Percentiles rank a stretch among this genome's conserved stretches.
phyloP scores from a whole-genome alignment of 2,888 invertebrate species.

The Noctua janthina region DNA sequence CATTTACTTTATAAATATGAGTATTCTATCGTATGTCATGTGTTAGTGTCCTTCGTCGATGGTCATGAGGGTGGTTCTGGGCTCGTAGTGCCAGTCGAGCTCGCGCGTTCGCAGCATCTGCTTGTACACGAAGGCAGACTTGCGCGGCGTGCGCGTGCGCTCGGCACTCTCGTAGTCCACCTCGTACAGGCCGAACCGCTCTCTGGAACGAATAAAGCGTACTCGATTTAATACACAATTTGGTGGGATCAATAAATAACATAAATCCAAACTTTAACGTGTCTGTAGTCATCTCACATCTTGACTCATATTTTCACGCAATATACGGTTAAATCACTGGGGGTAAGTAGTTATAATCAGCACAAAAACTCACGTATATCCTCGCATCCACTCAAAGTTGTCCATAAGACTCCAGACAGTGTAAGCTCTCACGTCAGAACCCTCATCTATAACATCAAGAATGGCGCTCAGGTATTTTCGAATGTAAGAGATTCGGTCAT shows the following conservation, averaged over 20 bases:
- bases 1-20: slow-evolving; percentile 14
- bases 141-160: slow-evolving; percentile 76
- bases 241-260: neutral
- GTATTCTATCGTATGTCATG: neutral
- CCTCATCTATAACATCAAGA: slow-evolving; percentile 81
- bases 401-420: slow-evolving; percentile 91
- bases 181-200: slow-evolving; percentile 76
- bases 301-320: neutral
- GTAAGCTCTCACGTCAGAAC: slow-evolving; percentile 85
- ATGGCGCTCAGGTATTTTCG: slow-evolving; percentile 80
- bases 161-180: slow-evolving; percentile 71
- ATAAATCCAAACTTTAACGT: neutral
- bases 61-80: slow-evolving; percentile 68
- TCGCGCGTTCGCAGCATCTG: slow-evolving; percentile 69
- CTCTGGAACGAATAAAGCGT: slow-evolving; percentile 54
- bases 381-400: slow-evolving; percentile 90
- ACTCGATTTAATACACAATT: neutral
- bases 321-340: neutral
- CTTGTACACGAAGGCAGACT: slow-evolving; percentile 76
- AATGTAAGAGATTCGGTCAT: slow-evolving; percentile 79
- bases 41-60: slow-evolving; percentile 72
- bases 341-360: neutral
- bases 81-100: slow-evolving; percentile 69
- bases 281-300: neutral
- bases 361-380: slow-evolving; percentile 82